Base-by-base conservation (phyloP, 2,888 invertebrate genomes). In the Urechis unicinctus region DNA sequence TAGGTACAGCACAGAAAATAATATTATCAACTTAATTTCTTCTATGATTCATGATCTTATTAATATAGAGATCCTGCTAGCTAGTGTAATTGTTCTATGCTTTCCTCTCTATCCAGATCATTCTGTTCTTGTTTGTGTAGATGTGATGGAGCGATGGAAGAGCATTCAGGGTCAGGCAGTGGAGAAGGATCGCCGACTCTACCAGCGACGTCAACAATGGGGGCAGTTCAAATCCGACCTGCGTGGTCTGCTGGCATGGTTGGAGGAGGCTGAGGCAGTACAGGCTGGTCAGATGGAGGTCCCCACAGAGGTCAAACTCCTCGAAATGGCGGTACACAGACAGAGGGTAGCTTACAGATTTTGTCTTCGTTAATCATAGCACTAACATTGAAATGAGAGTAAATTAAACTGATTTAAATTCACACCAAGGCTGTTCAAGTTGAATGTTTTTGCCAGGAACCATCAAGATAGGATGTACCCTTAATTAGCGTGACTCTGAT, bases 301-400 rank as follows among this genome's bases (percentile, higher is more conserved):
- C n/a, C 68, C 72, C 48, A 63, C 66, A 29, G 68, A 71, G 57
- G 66, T 76, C 41, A 61, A 61, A 26, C 63, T 71, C 22, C 64
- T 78, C 3, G 71, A 74, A 57, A 55, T 57, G 5, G 65, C 88
- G 25, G 89, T 93, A 66, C 88, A 91, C 78, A 83, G 80, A 72
- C 89, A 91, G 77, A 77, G 81, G 72, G 82, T 81, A 66, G 61
- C 51, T 51, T 25, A 29, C 21, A 13, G 26, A n/a, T n/a, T n/a
- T n/a, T n/a, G n/a, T n/a, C n/a, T n/a, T n/a, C n/a, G n/a, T n/a
- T n/a, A n/a, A n/a, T n/a, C n/a, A n/a, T n/a, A n/a, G 48, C 26
- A 3, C 48, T 29, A 29, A 31, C 51, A 29, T 52, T 21, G 2
- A 48, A 22, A 22, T 28, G 9, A 17, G 36, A 9, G 36, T 36